A percentile compares a stretch with the other conserved stretches of the same genome.
Evolutionary conservation across 2,888 invertebrate genomes (phyloP).

Genomic region (Latrodectus hesperus): DNA sequence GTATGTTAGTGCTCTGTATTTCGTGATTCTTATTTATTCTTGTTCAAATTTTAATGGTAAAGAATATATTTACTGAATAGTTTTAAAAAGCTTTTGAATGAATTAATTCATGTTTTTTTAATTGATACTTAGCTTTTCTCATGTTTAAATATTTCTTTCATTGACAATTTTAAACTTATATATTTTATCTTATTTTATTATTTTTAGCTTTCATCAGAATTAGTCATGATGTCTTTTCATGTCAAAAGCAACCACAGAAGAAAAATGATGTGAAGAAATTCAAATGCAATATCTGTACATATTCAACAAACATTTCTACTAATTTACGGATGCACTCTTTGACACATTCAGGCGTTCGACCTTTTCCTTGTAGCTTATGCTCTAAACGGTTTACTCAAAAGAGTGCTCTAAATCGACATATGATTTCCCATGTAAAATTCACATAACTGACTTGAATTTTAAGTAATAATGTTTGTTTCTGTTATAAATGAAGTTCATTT

Average conservation of each 20-base stretch:
- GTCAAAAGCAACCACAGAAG: neutral
- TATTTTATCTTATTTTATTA: slow-evolving; percentile 5
- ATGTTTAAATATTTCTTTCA: too few relatives aligned
- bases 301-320: slow-evolving; percentile 21
- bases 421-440: slow-evolving; percentile 22
- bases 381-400: slow-evolving; percentile 37
- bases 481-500: too few relatives aligned
- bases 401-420: slow-evolving; percentile 24
- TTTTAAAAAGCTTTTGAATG: too few relatives aligned
- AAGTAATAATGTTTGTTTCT: too few relatives aligned
- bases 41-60: too few relatives aligned
- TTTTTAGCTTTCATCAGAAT: slow-evolving; percentile 10
- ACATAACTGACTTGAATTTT: neutral
- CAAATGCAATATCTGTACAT: slow-evolving; percentile 19
- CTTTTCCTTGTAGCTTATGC: slow-evolving; percentile 40
- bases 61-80: too few relatives aligned
- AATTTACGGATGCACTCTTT: slow-evolving; percentile 24
- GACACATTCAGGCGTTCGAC: slow-evolving; percentile 40
- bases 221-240: neutral
- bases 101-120: too few relatives aligned
- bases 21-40: too few relatives aligned
- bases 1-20: too few relatives aligned
- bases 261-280: slow-evolving; percentile 12
- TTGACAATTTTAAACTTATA: neutral
- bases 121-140: too few relatives aligned